Evolutionary conservation across 2,797 vertebrate genomes (phyloP).

Genomic region (Lithobates sylvaticus): DNA sequence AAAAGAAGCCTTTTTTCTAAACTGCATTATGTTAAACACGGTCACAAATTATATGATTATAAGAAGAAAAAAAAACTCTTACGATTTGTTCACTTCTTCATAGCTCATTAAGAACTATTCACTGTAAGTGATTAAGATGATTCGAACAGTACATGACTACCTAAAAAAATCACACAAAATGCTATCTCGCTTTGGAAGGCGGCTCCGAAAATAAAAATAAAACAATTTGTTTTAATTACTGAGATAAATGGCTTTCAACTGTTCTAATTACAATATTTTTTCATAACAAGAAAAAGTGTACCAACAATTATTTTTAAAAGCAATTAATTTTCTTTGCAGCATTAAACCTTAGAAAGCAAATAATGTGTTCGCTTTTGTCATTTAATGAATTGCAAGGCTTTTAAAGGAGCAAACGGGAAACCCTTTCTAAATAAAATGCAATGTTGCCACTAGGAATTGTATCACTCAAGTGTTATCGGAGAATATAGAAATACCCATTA

Average conservation of each 20-base stretch:
- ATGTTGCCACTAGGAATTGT: neutral
- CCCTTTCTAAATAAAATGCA: neutral
- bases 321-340: slow-evolving; percentile 33
- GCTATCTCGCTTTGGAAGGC: slow-evolving; percentile 14
- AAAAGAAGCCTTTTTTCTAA: slow-evolving; percentile 21
- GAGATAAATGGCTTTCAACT: slow-evolving; percentile 38
- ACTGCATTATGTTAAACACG: slow-evolving; percentile 16
- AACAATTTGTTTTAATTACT: slow-evolving; percentile 50
- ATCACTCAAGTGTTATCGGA: too few species aligned
- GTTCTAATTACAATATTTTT: slow-evolving; percentile 34
- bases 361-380: slow-evolving; percentile 1
- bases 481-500: too few species aligned
- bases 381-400: neutral
- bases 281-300: slow-evolving; percentile 22
- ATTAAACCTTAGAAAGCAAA: slow-evolving; percentile 16
- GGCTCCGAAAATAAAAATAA: slow-evolving; percentile 40
- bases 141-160: slow-evolving; percentile 22
- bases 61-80: neutral
- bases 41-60: slow-evolving; percentile 18
- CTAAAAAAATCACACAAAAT: slow-evolving; percentile 37
- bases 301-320: slow-evolving; percentile 35
- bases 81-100: slow-evolving; percentile 22
- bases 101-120: slow-evolving; percentile 43
- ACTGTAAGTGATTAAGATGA: slow-evolving; percentile 33
- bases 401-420: neutral